These are phyloP conservation scores for Pterobdella sp. DNA, from an alignment of 2,888 invertebrate species.

Conservation along the genomic window DNA sequence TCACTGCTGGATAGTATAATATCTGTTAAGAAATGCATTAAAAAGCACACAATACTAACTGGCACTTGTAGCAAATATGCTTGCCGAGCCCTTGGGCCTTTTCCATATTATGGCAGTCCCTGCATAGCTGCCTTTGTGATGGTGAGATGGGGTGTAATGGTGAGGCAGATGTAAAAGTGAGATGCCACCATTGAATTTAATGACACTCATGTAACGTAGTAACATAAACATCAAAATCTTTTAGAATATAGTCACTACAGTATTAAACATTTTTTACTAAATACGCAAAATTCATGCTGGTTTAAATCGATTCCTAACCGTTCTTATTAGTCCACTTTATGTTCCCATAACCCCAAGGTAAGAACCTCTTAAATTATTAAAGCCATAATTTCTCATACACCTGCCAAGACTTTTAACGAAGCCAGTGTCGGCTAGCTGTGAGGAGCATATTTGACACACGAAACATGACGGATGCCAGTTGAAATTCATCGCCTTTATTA, in stretches of 20 bases:
- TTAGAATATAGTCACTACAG: background rate
- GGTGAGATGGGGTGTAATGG: too few relatives aligned
- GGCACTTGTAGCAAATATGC: conserved; percentile 96
- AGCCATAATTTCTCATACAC: conserved; percentile 19
- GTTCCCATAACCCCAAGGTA: too few relatives aligned
- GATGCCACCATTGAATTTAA: too few relatives aligned
- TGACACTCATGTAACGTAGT: too few relatives aligned
- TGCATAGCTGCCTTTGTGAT: conserved; percentile 59
- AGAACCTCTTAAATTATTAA: too few relatives aligned
- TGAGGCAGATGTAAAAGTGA: too few relatives aligned
- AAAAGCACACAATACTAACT: conserved; percentile 61
- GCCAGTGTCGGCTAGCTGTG: conserved; percentile 86
- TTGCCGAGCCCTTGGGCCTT: conserved; percentile 89
- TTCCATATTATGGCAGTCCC: conserved; percentile 88
- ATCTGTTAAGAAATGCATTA: too few relatives aligned
- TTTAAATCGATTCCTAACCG: too few relatives aligned
- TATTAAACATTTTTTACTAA: background rate
- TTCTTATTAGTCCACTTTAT: too few relatives aligned
- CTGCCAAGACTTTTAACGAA: conserved; percentile 64
- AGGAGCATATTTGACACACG: conserved; percentile 83
- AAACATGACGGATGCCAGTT: conserved; percentile 99
- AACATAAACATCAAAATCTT: background rate
- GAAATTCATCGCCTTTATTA: conserved; percentile 97
- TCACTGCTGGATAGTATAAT: too few relatives aligned
- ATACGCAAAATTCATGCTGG: too few relatives aligned